Evolutionary conservation across 1,140 invertebrate species (phyloP).

Genomic region (Pantala flavescens): DNA sequence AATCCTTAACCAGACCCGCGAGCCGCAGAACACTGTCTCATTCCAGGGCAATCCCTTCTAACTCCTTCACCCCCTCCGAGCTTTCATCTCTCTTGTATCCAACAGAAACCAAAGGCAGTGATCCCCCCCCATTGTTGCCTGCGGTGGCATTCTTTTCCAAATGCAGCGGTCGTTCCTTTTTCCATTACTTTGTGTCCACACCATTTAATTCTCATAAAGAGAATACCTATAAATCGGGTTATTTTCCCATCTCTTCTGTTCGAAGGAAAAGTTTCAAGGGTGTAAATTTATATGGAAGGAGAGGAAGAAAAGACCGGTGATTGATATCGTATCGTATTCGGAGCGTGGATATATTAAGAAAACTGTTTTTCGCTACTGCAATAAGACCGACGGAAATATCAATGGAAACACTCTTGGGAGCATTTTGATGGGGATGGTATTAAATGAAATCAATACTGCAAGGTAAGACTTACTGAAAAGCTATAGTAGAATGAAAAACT

Average conservation of each 20-base stretch:
- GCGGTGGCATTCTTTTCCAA: neutral
- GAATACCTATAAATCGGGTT: neutral
- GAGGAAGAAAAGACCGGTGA: no score
- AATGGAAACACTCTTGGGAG: no score
- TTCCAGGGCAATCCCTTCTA: neutral
- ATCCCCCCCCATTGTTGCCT: neutral
- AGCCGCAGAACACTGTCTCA: neutral
- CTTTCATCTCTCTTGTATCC: neutral
- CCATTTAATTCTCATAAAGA: neutral
- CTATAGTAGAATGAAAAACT: no score
- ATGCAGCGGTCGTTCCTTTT: neutral
- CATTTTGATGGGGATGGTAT: no score
- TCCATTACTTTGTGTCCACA: neutral
- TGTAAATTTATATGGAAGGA: no score
- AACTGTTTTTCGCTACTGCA: no score
- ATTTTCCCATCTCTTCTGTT: neutral
- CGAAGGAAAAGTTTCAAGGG: no score
- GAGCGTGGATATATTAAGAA: no score
- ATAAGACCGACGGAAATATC: no score
- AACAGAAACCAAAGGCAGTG: neutral
- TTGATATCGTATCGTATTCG: no score
- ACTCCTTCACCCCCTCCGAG: neutral
- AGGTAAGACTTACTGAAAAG: no score
- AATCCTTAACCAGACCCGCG: neutral
- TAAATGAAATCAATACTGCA: no score